Base-by-base conservation (phyloP, 92 coral and sea anemone species). In the Epizoanthus illoricatus region DNA sequence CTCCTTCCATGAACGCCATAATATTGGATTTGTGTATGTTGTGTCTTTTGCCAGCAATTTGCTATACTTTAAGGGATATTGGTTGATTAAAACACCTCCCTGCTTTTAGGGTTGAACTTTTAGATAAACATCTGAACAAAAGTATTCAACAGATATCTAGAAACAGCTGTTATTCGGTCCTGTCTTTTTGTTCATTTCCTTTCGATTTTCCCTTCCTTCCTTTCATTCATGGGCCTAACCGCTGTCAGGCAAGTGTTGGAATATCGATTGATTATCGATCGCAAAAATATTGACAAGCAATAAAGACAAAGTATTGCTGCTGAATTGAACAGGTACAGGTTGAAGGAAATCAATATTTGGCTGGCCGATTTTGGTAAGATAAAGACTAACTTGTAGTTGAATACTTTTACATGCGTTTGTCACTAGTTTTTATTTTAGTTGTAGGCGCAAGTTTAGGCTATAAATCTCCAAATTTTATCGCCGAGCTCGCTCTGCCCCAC, bases 1-100 rank as follows among this genome's bases (percentile, higher is more conserved):
- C 92, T 85, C 99, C 99, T 87, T 97, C 99, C 54, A 97, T 28
- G 10, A 87, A 15, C 63, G 88, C 81, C 94, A 93, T 93, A 17
- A 93, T 93, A 17, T 61, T 9, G 6, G 39, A 8, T 5, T 42
- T 68, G 52, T 68, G 8, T 10, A 33, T 43, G 12, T 67, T 67
- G 19, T 33, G 7, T 8, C 19, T 43, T 68, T 18, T 41, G 49
- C 11, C 73, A 18, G 56, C 9, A 17, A 56, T 55, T 84, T 71
- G 89, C 15, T 43, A 49, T 28, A 52, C 21, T 23, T 52, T 5
- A 17, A 15, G 52, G 6, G 65, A 80, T 84, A 84, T 81, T 69
- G 73, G 62, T 60, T 17, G 63, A 64, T 17, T 75, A 60, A 57
- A 28, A 62, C 20, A 16, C 20, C 17, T 69, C 11, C 57, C 55